A percentile compares a stretch with the other conserved stretches of the same genome.
These are phyloP conservation scores for Limnephilus rhombicus DNA, from an alignment of 2,888 invertebrate species.

Conservation along the genomic window DNA sequence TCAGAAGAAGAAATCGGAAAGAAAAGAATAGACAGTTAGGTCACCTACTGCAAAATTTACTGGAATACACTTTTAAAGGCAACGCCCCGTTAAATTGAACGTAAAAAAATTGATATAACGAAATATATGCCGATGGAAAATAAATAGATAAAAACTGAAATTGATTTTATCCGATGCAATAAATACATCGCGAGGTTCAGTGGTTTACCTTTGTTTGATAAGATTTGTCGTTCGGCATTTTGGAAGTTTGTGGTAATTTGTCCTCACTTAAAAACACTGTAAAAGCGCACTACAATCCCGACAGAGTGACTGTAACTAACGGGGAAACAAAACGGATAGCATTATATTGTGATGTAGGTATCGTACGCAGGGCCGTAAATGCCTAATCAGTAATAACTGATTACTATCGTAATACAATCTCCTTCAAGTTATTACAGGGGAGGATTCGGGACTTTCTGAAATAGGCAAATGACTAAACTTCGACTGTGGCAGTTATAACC, in stretches of 20 bases:
- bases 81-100: not conserved
- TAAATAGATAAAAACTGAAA: not conserved
- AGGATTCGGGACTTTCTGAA: not conserved
- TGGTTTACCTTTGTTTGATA: slow-evolving; percentile 21
- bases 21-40: not conserved
- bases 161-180: not conserved
- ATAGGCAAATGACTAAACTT: not conserved
- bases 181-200: not conserved
- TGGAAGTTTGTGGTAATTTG: not conserved
- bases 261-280: not conserved
- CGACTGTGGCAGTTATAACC: no score
- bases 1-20: not conserved
- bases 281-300: not conserved
- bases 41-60: not conserved
- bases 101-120: not conserved
- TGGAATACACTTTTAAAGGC: not conserved
- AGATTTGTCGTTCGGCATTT: slow-evolving; percentile 39
- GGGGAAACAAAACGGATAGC: slow-evolving; percentile 5
- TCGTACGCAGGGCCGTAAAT: not conserved
- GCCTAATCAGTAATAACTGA: slow-evolving; percentile 6
- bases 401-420: slow-evolving; percentile 11
- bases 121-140: no score
- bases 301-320: not conserved
- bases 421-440: not conserved
- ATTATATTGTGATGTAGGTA: not conserved